phyloP scores from a whole-genome alignment of 2,113 vertebrate genomes.

The Ceuthmochares aereus region DNA sequence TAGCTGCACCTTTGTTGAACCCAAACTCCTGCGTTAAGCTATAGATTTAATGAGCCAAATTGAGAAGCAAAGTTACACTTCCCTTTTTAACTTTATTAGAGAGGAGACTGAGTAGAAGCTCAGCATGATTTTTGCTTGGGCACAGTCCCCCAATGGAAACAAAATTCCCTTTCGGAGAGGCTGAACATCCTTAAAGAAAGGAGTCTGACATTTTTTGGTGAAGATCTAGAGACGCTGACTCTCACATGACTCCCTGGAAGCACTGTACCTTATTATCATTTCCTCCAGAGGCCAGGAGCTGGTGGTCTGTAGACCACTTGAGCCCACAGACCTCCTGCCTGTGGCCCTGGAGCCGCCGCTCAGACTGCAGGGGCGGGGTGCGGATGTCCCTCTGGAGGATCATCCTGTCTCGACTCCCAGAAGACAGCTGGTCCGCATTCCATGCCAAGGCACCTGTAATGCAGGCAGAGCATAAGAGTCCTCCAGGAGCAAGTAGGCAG shows the following conservation, averaged over 20 bases:
- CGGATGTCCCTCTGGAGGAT: slow-evolving; percentile 96
- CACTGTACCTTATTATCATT: slow-evolving; percentile 94
- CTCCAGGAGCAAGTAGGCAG: background rate
- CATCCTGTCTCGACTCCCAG: slow-evolving; percentile 93
- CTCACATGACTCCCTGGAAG: background rate
- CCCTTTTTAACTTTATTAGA: slow-evolving; percentile 16
- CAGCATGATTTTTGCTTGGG: background rate
- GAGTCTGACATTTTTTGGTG: background rate
- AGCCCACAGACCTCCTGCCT: slow-evolving; percentile 97
- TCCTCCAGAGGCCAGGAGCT: slow-evolving; percentile 94
- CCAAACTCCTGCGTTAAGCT: background rate
- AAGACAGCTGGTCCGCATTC: slow-evolving; percentile 97
- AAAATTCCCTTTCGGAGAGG: background rate
- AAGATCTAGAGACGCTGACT: background rate
- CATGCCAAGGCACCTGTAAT: slow-evolving; percentile 91
- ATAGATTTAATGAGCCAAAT: background rate
- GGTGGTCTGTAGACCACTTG: slow-evolving; percentile 98
- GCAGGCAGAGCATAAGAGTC: background rate
- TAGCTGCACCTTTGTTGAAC: background rate
- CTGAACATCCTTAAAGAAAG: background rate
- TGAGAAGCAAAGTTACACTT: background rate
- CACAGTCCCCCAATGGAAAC: background rate
- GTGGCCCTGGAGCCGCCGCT: slow-evolving; percentile 95
- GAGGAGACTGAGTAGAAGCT: background rate
- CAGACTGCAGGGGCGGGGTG: slow-evolving; percentile 90